A percentile compares a stretch with the other conserved stretches of the same genome.
Conservation (phyloP, 2,113 vertebrate species). For the Poeciliopsis occidentalis region DNA sequence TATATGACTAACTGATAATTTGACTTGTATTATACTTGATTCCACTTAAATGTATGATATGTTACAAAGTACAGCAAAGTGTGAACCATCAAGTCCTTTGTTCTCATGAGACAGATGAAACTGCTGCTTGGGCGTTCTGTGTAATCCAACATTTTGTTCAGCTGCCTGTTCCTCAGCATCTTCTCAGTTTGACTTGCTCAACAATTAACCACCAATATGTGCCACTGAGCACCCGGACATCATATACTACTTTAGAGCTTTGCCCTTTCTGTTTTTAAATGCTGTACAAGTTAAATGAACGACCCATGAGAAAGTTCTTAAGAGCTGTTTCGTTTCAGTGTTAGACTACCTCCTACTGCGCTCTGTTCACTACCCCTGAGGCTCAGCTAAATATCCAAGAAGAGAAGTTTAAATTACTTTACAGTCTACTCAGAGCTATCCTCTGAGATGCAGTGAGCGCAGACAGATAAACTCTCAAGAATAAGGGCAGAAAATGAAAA, state of each 20-base stretch:
- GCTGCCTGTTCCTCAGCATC: not conserved
- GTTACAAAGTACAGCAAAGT: not conserved
- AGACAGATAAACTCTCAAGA: conserved; percentile 15
- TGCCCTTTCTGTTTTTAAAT: conserved; percentile 2
- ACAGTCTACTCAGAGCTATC: conserved; percentile 15
- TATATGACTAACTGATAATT: too few relatives aligned
- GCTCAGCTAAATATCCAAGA: conserved; percentile 32
- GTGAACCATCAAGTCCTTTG: not conserved
- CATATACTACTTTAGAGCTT: not conserved
- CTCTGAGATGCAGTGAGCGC: conserved; percentile 29
- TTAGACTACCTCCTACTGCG: conserved; percentile 35
- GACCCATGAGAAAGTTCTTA: conserved; percentile 2
- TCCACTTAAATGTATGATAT: too few relatives aligned
- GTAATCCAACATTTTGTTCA: not conserved
- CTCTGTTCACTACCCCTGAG: conserved; percentile 16
- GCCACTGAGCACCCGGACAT: not conserved
- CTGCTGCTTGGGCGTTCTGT: not conserved
- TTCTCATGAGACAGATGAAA: not conserved
- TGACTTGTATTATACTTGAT: too few relatives aligned
- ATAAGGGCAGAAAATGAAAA: conserved; percentile 12
- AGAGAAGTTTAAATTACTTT: conserved; percentile 38
- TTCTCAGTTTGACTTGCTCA: not conserved
- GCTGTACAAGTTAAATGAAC: conserved; percentile 19
- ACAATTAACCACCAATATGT: not conserved
- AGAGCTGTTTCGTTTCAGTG: conserved; percentile 27